phyloP scores from a whole-genome alignment of 1,140 invertebrate species.

The Diplogasteroides magnus region DNA sequence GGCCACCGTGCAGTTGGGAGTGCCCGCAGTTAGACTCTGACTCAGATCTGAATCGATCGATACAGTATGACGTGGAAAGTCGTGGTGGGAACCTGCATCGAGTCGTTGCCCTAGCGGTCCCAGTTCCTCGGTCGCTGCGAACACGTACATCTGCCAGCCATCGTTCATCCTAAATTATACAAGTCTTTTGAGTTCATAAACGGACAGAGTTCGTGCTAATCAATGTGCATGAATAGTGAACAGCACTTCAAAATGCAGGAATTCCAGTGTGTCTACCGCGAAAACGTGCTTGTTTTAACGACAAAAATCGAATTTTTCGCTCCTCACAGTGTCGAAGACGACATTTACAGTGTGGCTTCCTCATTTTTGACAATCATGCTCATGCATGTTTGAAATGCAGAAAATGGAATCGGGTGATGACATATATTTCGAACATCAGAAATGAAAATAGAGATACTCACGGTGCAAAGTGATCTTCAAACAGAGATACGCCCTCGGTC shows the following conservation, averaged over 20 bases:
- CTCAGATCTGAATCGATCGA: not conserved
- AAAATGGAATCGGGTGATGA: too few relatives aligned
- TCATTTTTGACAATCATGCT: too few relatives aligned
- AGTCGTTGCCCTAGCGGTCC: not conserved
- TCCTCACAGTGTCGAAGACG: not conserved
- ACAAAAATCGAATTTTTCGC: too few relatives aligned
- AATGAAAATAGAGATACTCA: not conserved
- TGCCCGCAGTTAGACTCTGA: not conserved
- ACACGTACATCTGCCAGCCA: not conserved
- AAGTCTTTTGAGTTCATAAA: not conserved
- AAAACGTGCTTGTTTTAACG: too few relatives aligned
- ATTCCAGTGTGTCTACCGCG: too few relatives aligned
- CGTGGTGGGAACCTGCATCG: too few relatives aligned
- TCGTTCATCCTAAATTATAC: not conserved
- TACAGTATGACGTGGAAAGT: not conserved
- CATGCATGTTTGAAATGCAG: too few relatives aligned
- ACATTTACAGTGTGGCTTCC: too few relatives aligned
- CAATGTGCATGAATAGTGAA: not conserved
- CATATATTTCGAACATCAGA: too few relatives aligned
- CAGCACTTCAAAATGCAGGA: not conserved
- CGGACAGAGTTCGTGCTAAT: not conserved
- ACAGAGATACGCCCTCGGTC: not conserved
- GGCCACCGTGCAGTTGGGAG: conserved; percentile 10
- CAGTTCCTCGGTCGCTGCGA: not conserved
- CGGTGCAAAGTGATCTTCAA: not conserved